These are phyloP conservation scores for Stylophora pistillata DNA, from an alignment of 64 coral and sea anemone species.

Conservation along the genomic window DNA sequence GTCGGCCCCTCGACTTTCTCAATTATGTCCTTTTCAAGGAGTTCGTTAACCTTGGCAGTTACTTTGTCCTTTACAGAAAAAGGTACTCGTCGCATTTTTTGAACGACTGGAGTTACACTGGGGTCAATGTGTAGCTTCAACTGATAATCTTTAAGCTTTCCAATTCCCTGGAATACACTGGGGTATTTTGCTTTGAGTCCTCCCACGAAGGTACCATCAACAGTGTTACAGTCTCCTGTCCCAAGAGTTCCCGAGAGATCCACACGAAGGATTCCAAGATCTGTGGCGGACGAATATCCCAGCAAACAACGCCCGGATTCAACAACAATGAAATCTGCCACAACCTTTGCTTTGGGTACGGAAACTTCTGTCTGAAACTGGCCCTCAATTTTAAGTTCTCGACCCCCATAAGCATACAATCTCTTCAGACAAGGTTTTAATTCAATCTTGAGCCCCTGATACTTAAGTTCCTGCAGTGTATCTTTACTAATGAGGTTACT, in stretches of 20 bases:
- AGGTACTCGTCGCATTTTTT: conserved; percentile 18
- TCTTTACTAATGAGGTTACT: background rate
- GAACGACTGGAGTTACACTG: conserved; percentile 24
- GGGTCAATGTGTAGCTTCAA: conserved; percentile 22
- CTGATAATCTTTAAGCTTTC: conserved; percentile 7
- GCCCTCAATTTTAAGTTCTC: too few relatives aligned
- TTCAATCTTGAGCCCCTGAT: background rate
- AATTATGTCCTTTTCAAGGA: conserved; percentile 46
- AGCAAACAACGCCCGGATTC: too few relatives aligned
- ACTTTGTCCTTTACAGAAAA: conserved; percentile 24
- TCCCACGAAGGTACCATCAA: background rate
- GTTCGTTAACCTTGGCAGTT: conserved; percentile 27
- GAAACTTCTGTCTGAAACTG: background rate
- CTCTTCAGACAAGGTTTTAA: background rate
- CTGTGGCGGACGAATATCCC: too few relatives aligned
- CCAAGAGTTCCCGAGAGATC: too few relatives aligned
- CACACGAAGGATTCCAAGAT: too few relatives aligned
- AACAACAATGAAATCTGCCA: too few relatives aligned
- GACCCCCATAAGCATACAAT: too few relatives aligned
- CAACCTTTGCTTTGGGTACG: too few relatives aligned
- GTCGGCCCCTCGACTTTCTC: conserved; percentile 13
- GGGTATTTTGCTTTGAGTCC: conserved; percentile 7
- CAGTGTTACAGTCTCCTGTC: conserved; percentile 21
- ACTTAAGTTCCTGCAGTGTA: background rate
- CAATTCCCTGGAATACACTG: conserved; percentile 15